phyloP scores from a whole-genome alignment of 2,113 vertebrate genomes.

The Orientallactaga bullata region DNA sequence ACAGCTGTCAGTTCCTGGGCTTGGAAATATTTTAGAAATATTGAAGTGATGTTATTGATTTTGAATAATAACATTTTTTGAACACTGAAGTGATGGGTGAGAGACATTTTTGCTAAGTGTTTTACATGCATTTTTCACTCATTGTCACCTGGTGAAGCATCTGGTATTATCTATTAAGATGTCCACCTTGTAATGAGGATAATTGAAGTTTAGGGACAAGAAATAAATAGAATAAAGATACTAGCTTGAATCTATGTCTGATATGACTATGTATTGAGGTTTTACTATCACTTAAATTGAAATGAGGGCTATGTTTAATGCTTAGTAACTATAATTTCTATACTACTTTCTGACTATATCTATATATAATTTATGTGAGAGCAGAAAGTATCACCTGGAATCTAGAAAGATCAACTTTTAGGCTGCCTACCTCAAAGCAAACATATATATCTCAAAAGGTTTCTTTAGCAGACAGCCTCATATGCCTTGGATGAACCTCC shows the following conservation, averaged over 20 bases:
- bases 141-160: background rate
- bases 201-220: background rate
- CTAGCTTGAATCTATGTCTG: fast-evolving
- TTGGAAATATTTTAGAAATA: constrained; percentile 27
- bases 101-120: background rate
- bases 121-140: background rate
- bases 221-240: background rate
- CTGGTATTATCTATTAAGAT: background rate
- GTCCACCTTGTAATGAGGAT: background rate
- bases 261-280: background rate
- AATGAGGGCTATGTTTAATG: background rate
- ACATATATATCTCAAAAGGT: no score
- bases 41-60: background rate
- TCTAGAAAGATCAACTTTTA: no score
- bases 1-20: background rate
- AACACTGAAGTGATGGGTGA: background rate
- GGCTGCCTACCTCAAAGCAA: no score
- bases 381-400: no score
- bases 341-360: background rate
- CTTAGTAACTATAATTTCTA: background rate
- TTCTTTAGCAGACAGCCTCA: no score
- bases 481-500: no score
- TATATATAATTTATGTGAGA: no score
- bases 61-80: background rate
- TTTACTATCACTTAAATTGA: constrained; percentile 1